Percentiles rank a stretch among this genome's conserved stretches.
These are phyloP conservation scores for Chrysomallon squamiferum DNA, from an alignment of 1,140 invertebrate genomes.

Conservation along the genomic window DNA sequence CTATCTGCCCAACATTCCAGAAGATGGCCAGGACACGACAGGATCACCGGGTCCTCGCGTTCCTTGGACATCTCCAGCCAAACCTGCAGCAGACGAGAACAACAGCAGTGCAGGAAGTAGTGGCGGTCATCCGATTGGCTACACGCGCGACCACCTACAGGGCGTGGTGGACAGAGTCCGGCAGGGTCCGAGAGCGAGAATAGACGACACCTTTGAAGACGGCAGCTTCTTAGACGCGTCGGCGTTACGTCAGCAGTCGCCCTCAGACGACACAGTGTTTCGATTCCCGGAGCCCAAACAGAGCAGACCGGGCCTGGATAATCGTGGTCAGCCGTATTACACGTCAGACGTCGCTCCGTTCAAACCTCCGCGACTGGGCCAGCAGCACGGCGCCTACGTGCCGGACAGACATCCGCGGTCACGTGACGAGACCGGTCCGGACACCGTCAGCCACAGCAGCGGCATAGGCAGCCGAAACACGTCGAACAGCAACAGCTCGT, in stretches of 20 bases:
- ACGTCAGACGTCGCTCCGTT: slow-evolving; percentile 1
- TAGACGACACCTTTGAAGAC: slow-evolving; percentile 1
- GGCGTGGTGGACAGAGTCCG: slow-evolving; percentile 62
- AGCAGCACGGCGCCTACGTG: slow-evolving; percentile 6
- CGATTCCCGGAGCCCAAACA: no score
- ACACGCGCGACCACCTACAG: slow-evolving; percentile 63
- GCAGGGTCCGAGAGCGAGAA: slow-evolving; percentile 42
- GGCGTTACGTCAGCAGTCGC: not conserved
- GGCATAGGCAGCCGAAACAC: slow-evolving; percentile 92
- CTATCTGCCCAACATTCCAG: not conserved
- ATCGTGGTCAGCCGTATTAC: not conserved
- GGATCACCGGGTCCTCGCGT: slow-evolving; percentile 4
- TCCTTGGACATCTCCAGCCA: not conserved
- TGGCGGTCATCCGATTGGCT: slow-evolving; percentile 54
- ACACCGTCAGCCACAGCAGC: slow-evolving; percentile 77
- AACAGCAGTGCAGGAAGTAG: slow-evolving; percentile 38
- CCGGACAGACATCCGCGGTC: not conserved
- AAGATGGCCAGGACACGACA: not conserved
- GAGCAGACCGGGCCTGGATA: not conserved
- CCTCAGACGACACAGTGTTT: no score
- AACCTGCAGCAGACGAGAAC: slow-evolving; percentile 13
- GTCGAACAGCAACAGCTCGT: slow-evolving; percentile 78
- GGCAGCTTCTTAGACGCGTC: slow-evolving; percentile 6
- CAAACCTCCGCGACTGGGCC: not conserved
- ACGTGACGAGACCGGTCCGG: slow-evolving; percentile 55